Evolutionary conservation across 2,888 invertebrate genomes (phyloP), one percentile per base, ranked within the genome.

Genomic region (Scaptomyza parva): DNA sequence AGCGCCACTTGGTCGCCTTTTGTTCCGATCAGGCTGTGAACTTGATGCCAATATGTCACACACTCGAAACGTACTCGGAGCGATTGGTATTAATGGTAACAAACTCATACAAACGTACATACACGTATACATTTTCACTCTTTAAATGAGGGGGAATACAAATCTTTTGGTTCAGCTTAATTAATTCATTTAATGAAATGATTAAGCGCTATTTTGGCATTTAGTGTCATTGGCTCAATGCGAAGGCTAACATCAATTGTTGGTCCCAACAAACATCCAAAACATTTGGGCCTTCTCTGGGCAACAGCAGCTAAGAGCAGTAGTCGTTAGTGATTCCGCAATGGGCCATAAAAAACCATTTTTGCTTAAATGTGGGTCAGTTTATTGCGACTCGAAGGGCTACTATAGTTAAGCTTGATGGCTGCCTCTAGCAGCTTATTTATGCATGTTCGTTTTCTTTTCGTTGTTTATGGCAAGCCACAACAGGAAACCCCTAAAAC

Each of bases 11-110:
- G 79, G 84, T 69, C 80, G 80, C 86, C 80, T 74, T 73, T 87
- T 80, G 78, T 83, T 67, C 63, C 50, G 51, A 55, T 64, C 76
- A 67, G 66, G 41, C 60, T 77, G 58, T 87, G 84, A 86, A 85
- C 88, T 85, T 88, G 88, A 85, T 70, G 84, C 86, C 84, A 88
- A 84, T 84, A 83, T 87, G 88, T 86, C 88, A 86, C 84, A 86
- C 83, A 88, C 83, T 88, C 67, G 69, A 86, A 78, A 75, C 70
- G 68, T 60, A 85, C 85, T 82, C 60, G 71, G 78, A 63, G 41
- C 69, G 66, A 72, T 71, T 72, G 67, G 43, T 54, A 59, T 69
- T 61, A 63, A 72, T 61, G 44, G 53, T 48, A 75, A 63, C 58
- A 66, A 40, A 52, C 59, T 60, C 26, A 22, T 20, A 61, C 24